Evolutionary conservation across 2,888 invertebrate species (phyloP), one percentile per base, ranked within the genome.

Genomic region (Acutogordius australiensis): DNA sequence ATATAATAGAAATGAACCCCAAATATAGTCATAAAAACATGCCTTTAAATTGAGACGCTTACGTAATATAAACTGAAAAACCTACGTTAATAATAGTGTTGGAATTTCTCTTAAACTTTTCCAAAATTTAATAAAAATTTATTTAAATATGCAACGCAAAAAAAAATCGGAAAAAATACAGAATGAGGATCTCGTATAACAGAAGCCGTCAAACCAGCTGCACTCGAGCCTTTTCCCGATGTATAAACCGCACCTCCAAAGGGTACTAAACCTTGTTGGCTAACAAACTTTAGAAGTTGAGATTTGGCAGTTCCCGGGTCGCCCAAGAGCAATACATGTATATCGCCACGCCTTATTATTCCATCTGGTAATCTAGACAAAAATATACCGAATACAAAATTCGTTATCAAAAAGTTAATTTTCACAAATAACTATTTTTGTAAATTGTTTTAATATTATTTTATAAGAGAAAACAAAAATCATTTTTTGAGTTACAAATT

Each of bases 301-400:
- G 90, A 90, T 71, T 97, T 97, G n/a, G 97, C 97, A 0, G 97
- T 97, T 67, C 97, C 97, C 0, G 97, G 97, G 75, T 97, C 97
- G 45, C 97, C 97, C 29, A 97, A 75, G 62, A 97, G 75, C 18
- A 97, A 73, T 27, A 97, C 77, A 69, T 97, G 97, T 64, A 97
- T 88, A 70, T 97, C 97, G 1, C 97, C 97, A 69, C 97, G 78
- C 13, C 97, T 78, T 1, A 83, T 84, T 62, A 97, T 73, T 1
- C 94, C 94, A 72, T 97, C 97, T 0, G 97, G 97, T 65, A 97
- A 74, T 62, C 75, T 75, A 62, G 62, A n/a, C n/a, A n/a, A n/a
- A n/a, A n/a, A n/a, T n/a, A n/a, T n/a, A n/a, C n/a, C n/a, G n/a
- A n/a, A n/a, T n/a, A n/a, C n/a, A n/a, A n/a, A n/a, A n/a, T n/a